Evolutionary conservation across 2,888 invertebrate species (phyloP), one percentile per base, ranked within the genome.

Genomic region (Alsophila aescularia): DNA sequence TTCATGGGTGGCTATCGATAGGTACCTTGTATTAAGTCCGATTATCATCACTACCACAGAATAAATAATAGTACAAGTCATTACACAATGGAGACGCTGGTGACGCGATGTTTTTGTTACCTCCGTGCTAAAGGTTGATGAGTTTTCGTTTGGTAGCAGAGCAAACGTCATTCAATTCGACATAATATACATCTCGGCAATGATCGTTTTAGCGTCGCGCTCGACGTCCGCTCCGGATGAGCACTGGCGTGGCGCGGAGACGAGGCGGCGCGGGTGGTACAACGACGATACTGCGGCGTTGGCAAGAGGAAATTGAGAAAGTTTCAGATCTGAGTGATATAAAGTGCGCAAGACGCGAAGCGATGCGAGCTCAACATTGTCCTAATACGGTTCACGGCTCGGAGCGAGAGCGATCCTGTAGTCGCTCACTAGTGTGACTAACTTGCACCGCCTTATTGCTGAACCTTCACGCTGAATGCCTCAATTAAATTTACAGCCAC

Each of bases 301-400:
- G 15, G n/a, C 8, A 24, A 10, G 37, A 58, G 61, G 62, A 62
- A 63, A 70, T 69, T 67, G 62, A 58, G 43, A 67, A 66, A 65
- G 47, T 67, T 68, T 51, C 35, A 15, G 29, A 31, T 43, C 15
- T 12, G 27, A 32, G 41, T 35, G 55, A 49, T 49, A 43, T 54
- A 52, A 48, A 48, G 50, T 32, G 52, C 32, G 5, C 29, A 29
- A n/a, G 52, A 16, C 36, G 10, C 16, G 36, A 36, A 10, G 16
- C 36, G 16, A 16, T 15, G 16, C 16, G 36, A 34, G 32, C 42
- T 45, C 52, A 43, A 58, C 57, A 64, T 62, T 64, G 53, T 61
- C 37, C 15, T 15, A 13, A 7, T 1, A 18, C 18, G 18, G 18
- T 18, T 18, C 18, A 18, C 5, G 18, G 3, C 18, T 18, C 18